These are phyloP conservation scores for Drosophila nigricruria DNA, from an alignment of 2,888 invertebrate species.

Conservation along the genomic window DNA sequence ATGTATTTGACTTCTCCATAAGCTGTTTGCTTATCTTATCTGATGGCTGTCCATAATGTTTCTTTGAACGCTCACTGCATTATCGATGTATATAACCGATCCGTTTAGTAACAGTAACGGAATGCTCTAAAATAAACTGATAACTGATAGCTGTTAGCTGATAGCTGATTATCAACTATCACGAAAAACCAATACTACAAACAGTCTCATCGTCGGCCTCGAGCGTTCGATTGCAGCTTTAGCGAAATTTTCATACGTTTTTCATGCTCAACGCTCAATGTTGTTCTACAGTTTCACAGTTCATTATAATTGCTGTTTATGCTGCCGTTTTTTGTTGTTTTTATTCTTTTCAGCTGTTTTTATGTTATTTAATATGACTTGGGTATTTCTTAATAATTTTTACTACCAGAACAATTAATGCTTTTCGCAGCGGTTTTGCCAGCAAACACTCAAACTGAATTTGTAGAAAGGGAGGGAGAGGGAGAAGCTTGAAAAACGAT, in stretches of 20 bases:
- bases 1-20: constrained; percentile 6
- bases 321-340: neutral
- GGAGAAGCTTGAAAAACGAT: constrained; percentile 9
- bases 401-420: constrained; percentile 1
- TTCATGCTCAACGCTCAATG: constrained; percentile 6
- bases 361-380: constrained; percentile 14
- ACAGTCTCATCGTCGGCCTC: constrained; percentile 18
- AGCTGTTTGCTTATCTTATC: constrained; percentile 44
- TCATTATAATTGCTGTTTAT: constrained; percentile 8
- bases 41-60: constrained; percentile 18
- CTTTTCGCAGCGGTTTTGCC: constrained; percentile 6
- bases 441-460: neutral
- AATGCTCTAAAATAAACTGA: constrained; percentile 33
- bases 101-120: constrained; percentile 44
- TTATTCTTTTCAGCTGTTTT: neutral
- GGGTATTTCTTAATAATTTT: constrained; percentile 11
- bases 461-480: neutral
- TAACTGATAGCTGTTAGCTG: constrained; percentile 30
- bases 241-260: constrained; percentile 36
- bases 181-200: neutral
- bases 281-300: constrained; percentile 5
- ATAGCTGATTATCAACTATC: constrained; percentile 10
- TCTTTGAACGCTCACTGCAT: constrained; percentile 45
- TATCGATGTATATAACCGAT: constrained; percentile 42
- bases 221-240: constrained; percentile 37